These are phyloP conservation scores for Cyprinodon variegatus DNA, from an alignment of 2,113 vertebrate species.

Conservation along the genomic window DNA sequence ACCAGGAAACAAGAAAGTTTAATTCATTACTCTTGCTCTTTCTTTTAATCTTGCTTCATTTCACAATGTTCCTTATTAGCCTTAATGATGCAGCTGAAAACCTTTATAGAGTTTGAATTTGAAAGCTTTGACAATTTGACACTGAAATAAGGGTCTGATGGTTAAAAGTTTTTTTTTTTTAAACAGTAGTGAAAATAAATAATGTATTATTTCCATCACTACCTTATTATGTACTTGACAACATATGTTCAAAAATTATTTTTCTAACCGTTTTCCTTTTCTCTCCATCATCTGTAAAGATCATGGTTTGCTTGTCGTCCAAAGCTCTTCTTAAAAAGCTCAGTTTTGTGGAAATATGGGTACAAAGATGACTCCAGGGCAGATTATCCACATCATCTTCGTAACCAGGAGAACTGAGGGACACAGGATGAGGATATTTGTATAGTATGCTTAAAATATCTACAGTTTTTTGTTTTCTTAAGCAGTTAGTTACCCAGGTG, in stretches of 20 bases:
- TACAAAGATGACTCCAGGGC: constrained; percentile 50
- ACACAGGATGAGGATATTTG: constrained; percentile 2
- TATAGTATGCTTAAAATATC: not conserved
- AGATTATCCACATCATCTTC: constrained; percentile 13
- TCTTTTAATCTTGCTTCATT: not conserved
- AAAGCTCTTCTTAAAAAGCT: constrained; percentile 29
- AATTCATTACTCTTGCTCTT: not conserved
- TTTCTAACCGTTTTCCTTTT: constrained; percentile 21
- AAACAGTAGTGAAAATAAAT: not conserved
- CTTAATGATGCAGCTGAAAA: not conserved
- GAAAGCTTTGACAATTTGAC: too few relatives aligned
- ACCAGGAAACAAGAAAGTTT: too few relatives aligned
- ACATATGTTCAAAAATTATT: too few relatives aligned
- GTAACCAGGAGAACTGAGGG: constrained; percentile 11
- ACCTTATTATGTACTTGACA: too few relatives aligned
- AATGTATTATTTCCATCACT: too few relatives aligned
- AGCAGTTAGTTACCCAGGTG: constrained; percentile 32
- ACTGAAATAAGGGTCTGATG: not conserved
- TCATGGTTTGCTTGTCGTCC: constrained; percentile 27
- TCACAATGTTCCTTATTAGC: not conserved
- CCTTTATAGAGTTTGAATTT: too few relatives aligned
- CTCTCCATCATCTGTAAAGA: constrained; percentile 7
- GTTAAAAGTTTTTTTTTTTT: not conserved
- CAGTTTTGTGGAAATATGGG: constrained; percentile 55
- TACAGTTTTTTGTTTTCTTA: not conserved